Conservation (phyloP, 1,140 invertebrate species). For the Cydia pomonella region DNA sequence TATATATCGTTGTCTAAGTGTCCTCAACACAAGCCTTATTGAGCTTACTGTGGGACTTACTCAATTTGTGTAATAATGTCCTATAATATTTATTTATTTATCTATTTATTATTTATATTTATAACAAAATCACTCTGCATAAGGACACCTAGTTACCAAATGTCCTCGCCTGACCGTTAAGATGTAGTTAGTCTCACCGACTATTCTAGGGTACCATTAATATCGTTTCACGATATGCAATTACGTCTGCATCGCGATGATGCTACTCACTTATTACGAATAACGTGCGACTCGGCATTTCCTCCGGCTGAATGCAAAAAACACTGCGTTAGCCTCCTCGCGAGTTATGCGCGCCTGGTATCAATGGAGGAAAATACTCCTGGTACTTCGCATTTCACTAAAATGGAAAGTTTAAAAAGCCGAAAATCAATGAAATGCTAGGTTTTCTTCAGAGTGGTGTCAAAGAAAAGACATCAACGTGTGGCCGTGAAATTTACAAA, state of each 20-base stretch:
- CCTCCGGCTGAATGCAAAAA: not conserved
- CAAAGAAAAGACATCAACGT: constrained; percentile 69
- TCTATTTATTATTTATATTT: too few relatives aligned
- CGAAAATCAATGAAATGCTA: not conserved
- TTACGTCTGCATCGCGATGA: not conserved
- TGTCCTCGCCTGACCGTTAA: not conserved
- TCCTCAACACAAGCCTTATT: too few relatives aligned
- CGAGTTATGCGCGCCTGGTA: constrained; percentile 22
- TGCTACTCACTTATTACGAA: constrained; percentile 1
- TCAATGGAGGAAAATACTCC: not conserved
- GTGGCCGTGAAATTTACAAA: constrained; percentile 43
- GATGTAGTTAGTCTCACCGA: not conserved
- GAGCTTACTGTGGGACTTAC: too few relatives aligned
- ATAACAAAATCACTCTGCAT: too few relatives aligned
- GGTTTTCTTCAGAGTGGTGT: constrained; percentile 38
- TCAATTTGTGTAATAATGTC: too few relatives aligned
- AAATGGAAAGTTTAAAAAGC: not conserved
- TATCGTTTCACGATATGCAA: not conserved
- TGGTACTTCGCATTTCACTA: constrained; percentile 3
- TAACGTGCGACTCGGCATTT: constrained; percentile 18
- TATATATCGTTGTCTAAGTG: too few relatives aligned
- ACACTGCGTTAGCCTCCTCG: not conserved
- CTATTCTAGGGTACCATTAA: constrained; percentile 9
- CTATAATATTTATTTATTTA: too few relatives aligned
- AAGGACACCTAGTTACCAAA: not conserved